A percentile compares a stretch with the other conserved stretches of the same genome.
Conservation (phyloP, 1,140 invertebrate species). For the Drosophila tsacasi region DNA sequence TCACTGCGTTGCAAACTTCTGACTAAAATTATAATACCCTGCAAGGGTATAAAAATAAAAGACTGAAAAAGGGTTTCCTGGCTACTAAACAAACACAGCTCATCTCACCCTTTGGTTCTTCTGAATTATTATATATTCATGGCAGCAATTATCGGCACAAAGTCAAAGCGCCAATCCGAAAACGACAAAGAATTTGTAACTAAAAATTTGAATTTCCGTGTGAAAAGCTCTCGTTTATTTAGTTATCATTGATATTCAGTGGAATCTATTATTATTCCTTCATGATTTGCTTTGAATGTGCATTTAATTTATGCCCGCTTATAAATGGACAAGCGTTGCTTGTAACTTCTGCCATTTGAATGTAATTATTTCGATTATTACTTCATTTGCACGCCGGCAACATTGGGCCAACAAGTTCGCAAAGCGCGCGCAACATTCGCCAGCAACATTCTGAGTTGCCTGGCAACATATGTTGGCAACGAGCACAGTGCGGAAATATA, state of each 20-base stretch:
- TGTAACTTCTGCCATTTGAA: constrained; percentile 56
- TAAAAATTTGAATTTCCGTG: constrained; percentile 25
- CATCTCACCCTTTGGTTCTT: constrained; percentile 30
- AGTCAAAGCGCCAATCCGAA: constrained; percentile 60
- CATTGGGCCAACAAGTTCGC: constrained; percentile 64
- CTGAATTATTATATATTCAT: constrained; percentile 78
- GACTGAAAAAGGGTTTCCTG: constrained; percentile 67
- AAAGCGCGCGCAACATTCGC: constrained; percentile 56
- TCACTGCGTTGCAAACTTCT: too few relatives aligned
- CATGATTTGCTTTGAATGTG: constrained; percentile 44
- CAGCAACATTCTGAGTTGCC: constrained; percentile 54
- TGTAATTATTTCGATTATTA: constrained; percentile 54
- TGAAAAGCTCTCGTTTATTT: constrained; percentile 45
- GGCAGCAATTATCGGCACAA: constrained; percentile 77
- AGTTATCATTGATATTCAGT: constrained; percentile 48
- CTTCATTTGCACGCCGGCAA: constrained; percentile 58
- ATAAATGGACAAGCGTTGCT: constrained; percentile 41
- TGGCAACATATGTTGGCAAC: constrained; percentile 34
- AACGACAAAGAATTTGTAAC: constrained; percentile 36
- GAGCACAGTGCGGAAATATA: constrained; percentile 30
- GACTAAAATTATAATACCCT: too few relatives aligned
- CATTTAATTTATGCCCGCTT: constrained; percentile 61
- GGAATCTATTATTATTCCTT: constrained; percentile 42
- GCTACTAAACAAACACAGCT: constrained; percentile 57
- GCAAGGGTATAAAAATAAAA: constrained; percentile 19